Evolutionary conservation across 92 coral and sea anemone genomes (phyloP).

Genomic region (Phenganax stokvisi): DNA sequence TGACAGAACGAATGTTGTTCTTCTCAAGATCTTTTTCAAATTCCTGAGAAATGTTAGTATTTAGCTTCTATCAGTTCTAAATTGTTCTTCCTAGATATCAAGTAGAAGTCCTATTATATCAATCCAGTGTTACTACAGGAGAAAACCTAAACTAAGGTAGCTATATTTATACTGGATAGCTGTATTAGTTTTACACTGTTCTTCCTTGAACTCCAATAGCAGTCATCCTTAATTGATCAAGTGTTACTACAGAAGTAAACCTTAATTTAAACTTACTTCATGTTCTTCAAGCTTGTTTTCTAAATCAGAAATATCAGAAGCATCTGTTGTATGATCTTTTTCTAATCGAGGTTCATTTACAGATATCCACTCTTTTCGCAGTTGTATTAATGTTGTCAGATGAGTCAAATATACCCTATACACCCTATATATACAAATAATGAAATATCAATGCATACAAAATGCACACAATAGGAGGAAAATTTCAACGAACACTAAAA

Average conservation of each 20-base stretch:
- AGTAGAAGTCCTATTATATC: neutral
- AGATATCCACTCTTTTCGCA: constrained; percentile 29
- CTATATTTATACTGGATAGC: neutral
- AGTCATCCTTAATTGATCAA: no score
- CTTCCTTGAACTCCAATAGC: neutral
- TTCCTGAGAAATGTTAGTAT: neutral
- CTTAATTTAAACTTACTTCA: constrained; percentile 8
- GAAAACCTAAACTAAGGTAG: neutral
- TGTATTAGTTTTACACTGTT: neutral
- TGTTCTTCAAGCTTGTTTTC: constrained; percentile 15
- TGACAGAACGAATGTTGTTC: constrained; percentile 21
- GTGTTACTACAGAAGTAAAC: no score
- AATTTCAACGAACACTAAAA: no score
- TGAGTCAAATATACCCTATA: constrained; percentile 4
- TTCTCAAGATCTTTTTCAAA: constrained; percentile 20
- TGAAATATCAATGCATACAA: neutral
- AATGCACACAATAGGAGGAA: neutral
- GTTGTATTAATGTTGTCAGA: constrained; percentile 9
- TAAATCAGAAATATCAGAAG: constrained; percentile 16
- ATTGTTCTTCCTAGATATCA: neutral
- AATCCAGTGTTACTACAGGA: no score
- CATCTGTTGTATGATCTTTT: constrained; percentile 6
- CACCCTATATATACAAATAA: neutral
- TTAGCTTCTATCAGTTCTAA: no score
- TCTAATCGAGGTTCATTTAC: constrained; percentile 21